Evolutionary conservation across 2,113 vertebrate genomes (phyloP), one percentile per base, ranked within the genome.

Genomic region (Labrus mixtus): DNA sequence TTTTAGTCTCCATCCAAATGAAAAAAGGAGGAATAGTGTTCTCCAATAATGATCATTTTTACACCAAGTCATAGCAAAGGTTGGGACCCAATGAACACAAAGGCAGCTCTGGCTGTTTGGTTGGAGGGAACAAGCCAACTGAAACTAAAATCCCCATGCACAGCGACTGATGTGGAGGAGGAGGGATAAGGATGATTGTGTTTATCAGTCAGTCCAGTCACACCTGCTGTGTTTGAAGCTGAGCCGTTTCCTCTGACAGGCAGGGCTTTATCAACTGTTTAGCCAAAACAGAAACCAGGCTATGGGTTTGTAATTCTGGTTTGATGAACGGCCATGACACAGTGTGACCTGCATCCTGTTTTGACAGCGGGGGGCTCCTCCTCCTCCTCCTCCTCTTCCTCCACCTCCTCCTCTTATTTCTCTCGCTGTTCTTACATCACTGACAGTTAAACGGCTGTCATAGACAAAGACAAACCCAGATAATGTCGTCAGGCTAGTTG

Each of bases 261-360:
- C 25, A 25, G 25, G 3, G 29, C 29, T 33, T 33, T 33, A 33
- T 33, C 29, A 33, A 33, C 29, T 63, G 72, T 82, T 87, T 23
- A 48, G 55, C 51, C 72, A 46, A 65, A 74, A 79, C 10, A 82
- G 55, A 69, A 64, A 19, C 45, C 39, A 62, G 67, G 59, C 36
- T 54, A 23, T 59, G 66, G 82, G 75, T 64, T 69, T 75, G 82
- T 72, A 12, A n/a, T 45, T 73, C 73, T 67, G 72, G 63, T 41
- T 62, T 68, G 84, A 86, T 88, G 68, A n/a, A 0, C n/a, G 20
- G 67, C 78, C 37, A 56, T 25, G 81, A 80, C 85, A 82, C 45
- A 72, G 48, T 43, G 76, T 50, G 81, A 74, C 69, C 82, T 55
- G 69, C 88, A 85, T 91, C 88, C 90, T 91, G 87, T 91, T 91